phyloP scores from a whole-genome alignment of 2,113 vertebrate genomes.

The Spea bombifrons region DNA sequence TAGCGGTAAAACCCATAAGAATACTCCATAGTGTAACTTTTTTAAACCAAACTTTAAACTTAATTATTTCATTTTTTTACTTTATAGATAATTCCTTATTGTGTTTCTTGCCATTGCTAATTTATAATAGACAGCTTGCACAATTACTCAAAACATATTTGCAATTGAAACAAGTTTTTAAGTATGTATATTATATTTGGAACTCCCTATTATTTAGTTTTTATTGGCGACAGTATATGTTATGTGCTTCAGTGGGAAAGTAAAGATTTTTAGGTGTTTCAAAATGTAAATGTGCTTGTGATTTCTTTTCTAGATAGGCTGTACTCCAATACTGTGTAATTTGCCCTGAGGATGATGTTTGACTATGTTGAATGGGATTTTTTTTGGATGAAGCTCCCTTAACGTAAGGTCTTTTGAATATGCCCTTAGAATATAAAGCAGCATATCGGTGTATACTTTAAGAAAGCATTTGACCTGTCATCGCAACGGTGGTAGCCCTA shows the following conservation, averaged over 20 bases:
- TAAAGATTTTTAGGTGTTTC: background rate
- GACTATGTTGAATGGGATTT: slow-evolving; percentile 7
- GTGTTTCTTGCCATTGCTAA: too few relatives aligned
- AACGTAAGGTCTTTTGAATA: slow-evolving; percentile 23
- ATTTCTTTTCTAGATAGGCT: background rate
- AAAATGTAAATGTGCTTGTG: slow-evolving; percentile 7
- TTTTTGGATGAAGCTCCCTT: background rate
- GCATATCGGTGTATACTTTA: background rate
- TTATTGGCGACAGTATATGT: background rate
- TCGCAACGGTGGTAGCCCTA: background rate
- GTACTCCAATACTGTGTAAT: background rate
- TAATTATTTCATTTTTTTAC: too few relatives aligned
- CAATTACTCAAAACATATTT: too few relatives aligned
- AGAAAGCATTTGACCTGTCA: slow-evolving; percentile 4
- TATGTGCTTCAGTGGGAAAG: slow-evolving; percentile 10
- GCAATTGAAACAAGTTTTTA: too few relatives aligned
- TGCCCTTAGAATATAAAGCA: slow-evolving; percentile 29
- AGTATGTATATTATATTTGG: too few relatives aligned
- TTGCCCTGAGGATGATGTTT: background rate
- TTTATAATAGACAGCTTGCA: too few relatives aligned
- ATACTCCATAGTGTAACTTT: too few relatives aligned
- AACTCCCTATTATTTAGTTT: too few relatives aligned
- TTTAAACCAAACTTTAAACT: too few relatives aligned
- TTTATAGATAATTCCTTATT: too few relatives aligned
- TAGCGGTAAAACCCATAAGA: too few relatives aligned